phyloP scores from a whole-genome alignment of 1,140 invertebrate species.

The Formica exsecta region DNA sequence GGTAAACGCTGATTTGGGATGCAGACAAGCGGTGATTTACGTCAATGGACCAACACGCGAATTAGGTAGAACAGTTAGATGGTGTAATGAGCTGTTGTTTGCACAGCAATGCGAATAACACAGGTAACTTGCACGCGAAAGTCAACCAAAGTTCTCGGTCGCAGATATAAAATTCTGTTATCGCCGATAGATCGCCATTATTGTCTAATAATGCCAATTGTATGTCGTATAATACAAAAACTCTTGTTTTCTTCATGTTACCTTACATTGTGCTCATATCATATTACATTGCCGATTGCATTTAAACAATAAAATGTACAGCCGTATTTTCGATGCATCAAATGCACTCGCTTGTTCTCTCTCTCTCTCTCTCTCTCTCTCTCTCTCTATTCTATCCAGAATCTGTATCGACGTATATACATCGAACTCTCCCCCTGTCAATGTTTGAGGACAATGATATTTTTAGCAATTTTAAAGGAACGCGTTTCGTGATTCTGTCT shows the following conservation, averaged over 20 bases:
- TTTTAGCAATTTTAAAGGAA: not conserved
- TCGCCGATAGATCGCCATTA: not conserved
- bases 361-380: too few species aligned
- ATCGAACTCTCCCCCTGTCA: not conserved
- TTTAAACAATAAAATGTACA: not conserved
- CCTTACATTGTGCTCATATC: not conserved
- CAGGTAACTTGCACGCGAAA: slow-evolving; percentile 11
- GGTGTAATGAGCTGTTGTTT: slow-evolving; percentile 38
- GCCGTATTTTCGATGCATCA: not conserved
- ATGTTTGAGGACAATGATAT: not conserved
- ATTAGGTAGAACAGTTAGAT: slow-evolving; percentile 54
- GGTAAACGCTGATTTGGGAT: slow-evolving; percentile 44
- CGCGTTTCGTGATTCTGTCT: slow-evolving; percentile 12
- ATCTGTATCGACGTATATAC: not conserved
- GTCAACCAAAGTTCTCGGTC: not conserved
- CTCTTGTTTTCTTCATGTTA: not conserved
- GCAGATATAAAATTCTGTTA: slow-evolving; percentile 43
- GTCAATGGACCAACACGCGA: slow-evolving; percentile 36
- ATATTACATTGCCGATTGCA: not conserved
- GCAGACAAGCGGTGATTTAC: slow-evolving; percentile 53
- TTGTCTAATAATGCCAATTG: not conserved
- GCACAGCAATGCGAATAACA: slow-evolving; percentile 37
- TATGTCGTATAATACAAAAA: not conserved
- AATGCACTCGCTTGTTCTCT: not conserved
- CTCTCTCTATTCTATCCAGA: too few species aligned